Evolutionary conservation across 2,113 vertebrate species (phyloP).

Genomic region (Girardinichthys multiradiatus): DNA sequence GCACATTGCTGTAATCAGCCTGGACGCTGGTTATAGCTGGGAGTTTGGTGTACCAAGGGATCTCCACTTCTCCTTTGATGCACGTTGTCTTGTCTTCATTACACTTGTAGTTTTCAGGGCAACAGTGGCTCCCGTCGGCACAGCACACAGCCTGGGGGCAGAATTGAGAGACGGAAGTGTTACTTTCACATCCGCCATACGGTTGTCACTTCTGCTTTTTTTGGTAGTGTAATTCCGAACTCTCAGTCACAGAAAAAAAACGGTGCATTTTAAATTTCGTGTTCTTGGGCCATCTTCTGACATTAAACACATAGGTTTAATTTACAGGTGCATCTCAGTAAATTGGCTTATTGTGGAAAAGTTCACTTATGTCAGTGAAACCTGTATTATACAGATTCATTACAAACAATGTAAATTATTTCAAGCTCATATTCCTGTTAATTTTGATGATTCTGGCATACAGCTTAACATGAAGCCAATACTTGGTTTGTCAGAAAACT

Average conservation of each 20-base stretch:
- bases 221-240: not conserved
- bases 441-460: no score
- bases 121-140: constrained; percentile 72
- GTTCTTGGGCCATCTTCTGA: not conserved
- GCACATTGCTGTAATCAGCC: constrained; percentile 4
- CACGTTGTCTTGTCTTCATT: constrained; percentile 34
- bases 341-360: no score
- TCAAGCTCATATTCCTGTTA: no score
- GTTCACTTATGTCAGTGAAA: no score
- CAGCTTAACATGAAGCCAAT: no score
- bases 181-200: not conserved
- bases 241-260: not conserved
- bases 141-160: constrained; percentile 78
- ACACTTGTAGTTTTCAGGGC: constrained; percentile 71
- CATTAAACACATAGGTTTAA: not conserved
- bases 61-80: constrained; percentile 45
- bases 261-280: not conserved
- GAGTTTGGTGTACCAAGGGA: constrained; percentile 80
- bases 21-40: constrained; percentile 17
- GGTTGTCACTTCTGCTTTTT: constrained; percentile 45
- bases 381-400: no score
- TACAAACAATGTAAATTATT: no score
- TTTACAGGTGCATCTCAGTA: not conserved
- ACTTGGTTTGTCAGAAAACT: no score
- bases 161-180: constrained; percentile 26